These are phyloP conservation scores for Coilia nasus DNA, from an alignment of 2,797 vertebrate genomes.

Conservation along the genomic window DNA sequence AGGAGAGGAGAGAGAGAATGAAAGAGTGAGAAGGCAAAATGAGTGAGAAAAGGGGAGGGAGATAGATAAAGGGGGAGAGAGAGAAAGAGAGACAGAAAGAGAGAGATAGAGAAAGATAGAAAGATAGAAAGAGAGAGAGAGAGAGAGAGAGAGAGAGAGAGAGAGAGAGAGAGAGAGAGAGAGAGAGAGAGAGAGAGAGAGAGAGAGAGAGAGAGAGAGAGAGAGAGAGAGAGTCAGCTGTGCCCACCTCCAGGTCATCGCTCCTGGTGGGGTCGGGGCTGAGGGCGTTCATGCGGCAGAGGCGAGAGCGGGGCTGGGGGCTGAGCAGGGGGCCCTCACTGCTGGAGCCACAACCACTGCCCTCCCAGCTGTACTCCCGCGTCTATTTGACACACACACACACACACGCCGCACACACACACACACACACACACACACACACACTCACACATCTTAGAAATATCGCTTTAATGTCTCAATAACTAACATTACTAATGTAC, in stretches of 20 bases:
- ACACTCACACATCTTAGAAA: background rate
- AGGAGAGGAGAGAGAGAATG: background rate
- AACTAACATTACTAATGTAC: too few species aligned
- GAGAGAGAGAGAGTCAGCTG: background rate
- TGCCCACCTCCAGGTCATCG: slow-evolving; percentile 57
- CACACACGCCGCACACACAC: background rate
- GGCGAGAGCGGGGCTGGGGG: slow-evolving; percentile 50
- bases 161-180: too few species aligned
- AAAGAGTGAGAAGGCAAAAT: background rate
- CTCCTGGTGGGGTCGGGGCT: slow-evolving; percentile 57
- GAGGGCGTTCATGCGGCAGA: slow-evolving; percentile 78
- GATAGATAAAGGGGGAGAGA: too few species aligned
- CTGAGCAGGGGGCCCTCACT: slow-evolving; percentile 44
- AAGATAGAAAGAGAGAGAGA: too few species aligned
- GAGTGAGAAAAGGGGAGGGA: too few species aligned
- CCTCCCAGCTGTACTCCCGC: slow-evolving; percentile 53
- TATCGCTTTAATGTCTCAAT: too few species aligned
- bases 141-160: too few species aligned
- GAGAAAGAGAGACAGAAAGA: too few species aligned
- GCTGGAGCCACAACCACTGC: slow-evolving; percentile 38
- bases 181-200: too few species aligned
- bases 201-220: too few species aligned
- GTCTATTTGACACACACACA: slow-evolving; percentile 51
- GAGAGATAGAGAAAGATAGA: too few species aligned
- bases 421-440: slow-evolving; percentile 8